Percentiles rank a stretch among this genome's conserved stretches.
Conservation (phyloP, 2,113 vertebrate species). For the Seriola aureovittata region DNA sequence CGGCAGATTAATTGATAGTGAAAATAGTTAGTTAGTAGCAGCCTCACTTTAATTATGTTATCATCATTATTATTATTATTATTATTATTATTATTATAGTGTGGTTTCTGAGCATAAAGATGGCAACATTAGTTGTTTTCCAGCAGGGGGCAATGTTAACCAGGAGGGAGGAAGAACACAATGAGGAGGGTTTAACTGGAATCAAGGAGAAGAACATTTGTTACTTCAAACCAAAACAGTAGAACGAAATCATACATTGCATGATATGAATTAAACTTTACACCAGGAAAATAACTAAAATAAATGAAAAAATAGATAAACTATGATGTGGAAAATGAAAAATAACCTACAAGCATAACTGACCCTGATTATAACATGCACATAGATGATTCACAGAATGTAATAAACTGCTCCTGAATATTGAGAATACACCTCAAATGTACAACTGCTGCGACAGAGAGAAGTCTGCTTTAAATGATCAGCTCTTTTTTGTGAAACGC, state of each 20-base stretch:
- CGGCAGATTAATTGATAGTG: neutral
- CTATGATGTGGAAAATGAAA: neutral
- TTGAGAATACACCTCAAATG: conserved; percentile 6
- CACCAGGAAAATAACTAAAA: neutral
- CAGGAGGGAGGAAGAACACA: conserved; percentile 36
- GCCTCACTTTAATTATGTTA: no score
- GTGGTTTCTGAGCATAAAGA: neutral
- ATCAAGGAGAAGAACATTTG: conserved; percentile 16
- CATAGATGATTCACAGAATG: neutral
- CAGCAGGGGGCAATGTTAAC: conserved; percentile 77
- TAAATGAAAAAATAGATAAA: neutral
- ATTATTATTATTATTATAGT: neutral
- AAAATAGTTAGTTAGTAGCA: neutral
- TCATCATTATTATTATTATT: no score
- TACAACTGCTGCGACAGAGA: neutral
- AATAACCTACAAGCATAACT: neutral
- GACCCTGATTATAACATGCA: neutral
- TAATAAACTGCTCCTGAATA: conserved; percentile 1
- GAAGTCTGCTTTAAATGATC: conserved; percentile 9
- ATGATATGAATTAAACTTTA: conserved; percentile 15
- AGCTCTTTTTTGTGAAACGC: neutral
- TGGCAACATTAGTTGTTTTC: conserved; percentile 1
- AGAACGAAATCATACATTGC: conserved; percentile 15
- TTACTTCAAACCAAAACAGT: conserved; percentile 21
- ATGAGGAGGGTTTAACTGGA: neutral